Evolutionary conservation across 2,888 invertebrate species (phyloP), one percentile per base, ranked within the genome.

Genomic region (Lasius platythorax): DNA sequence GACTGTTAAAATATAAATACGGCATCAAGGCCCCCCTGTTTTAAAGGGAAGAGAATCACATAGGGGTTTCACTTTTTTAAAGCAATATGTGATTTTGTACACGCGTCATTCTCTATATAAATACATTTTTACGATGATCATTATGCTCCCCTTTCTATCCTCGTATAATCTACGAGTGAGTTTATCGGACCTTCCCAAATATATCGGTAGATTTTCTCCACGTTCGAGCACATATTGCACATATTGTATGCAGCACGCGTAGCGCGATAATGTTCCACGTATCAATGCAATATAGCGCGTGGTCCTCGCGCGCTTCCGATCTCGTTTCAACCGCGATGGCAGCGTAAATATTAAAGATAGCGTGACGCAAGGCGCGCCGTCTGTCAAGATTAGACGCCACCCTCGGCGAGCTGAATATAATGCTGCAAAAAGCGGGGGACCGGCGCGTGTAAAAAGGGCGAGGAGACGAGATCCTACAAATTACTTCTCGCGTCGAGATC

Each of bases 331-430:
- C 79, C 82, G 85, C 84, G 93, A 92, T 92, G 90, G 91, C 91
- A 83, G 86, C 90, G 89, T 92, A 92, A 92, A 93, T 93, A 93
- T 92, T 93, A 84, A 89, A 92, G 91, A 91, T 88, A 83, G 74
- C 58, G 74, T 43, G 70, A 46, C 73, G 72, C 74, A 67, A 83
- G 82, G 63, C 79, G 86, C 78, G 87, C 84, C 88, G 89, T 89
- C 92, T 90, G 89, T 89, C 88, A 89, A 91, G 91, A 92, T 92
- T 92, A 91, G 86, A 90, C 85, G 84, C 67, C 63, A 73, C 53
- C 83, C 74, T 63, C 56, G 58, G 50, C 74, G 79, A 28, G 50
- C 61, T 58, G 50, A 64, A 82, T 84, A 76, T 70, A 72, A 70
- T 33, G 74, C 50, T 64, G 83, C 70, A 83, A 84, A 67, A 82